Evolutionary conservation across 2,888 invertebrate species (phyloP), one percentile per base, ranked within the genome.

Genomic region (Hirtodrosophila histrioides): DNA sequence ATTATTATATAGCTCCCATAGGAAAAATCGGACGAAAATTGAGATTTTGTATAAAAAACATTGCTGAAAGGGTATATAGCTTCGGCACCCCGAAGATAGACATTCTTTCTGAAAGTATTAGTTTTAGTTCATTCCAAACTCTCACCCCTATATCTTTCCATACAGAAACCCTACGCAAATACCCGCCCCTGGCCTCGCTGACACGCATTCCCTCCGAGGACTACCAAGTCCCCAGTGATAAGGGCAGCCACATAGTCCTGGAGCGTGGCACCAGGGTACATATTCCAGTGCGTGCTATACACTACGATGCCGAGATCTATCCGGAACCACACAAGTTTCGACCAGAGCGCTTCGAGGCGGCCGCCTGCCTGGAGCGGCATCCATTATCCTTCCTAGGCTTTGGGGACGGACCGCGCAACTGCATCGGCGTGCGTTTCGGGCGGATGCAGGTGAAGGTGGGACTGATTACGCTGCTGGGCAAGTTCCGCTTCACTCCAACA

Each of bases 161-260:
- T 76, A 5, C 81, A 92, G 93, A 93, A 80, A 90, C 92, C 0
- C 78, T 93, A 3, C 88, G 93, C 9, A 88, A 91, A 48, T 92
- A 92, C 75, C 92, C 93, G 7, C 91, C 92, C 0, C 65, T 91
- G 1, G 74, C 89, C 0, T 68, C 87, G 0, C 62, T 92, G 0
- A 89, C 89, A 0, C 89, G 92, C 36, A 39, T 81, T 3, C 88
- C 92, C 33, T 69, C 64, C 6, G 84, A 85, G 31, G 88, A 91
- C 39, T 92, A 91, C 67, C 48, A 58, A 24, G 56, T 92, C 2
- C 87, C 91, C 1, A 4, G 27, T 5, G 3, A 29, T 3, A 77
- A 73, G 1, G 85, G 80, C 6, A 24, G 5, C 0, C 5, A 40
- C 0, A 61, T 89, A 0, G 67, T 85, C 0, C 60, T 92, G 2